phyloP scores from a whole-genome alignment of 2,797 vertebrate species.

The Enteromius trimaculatus region DNA sequence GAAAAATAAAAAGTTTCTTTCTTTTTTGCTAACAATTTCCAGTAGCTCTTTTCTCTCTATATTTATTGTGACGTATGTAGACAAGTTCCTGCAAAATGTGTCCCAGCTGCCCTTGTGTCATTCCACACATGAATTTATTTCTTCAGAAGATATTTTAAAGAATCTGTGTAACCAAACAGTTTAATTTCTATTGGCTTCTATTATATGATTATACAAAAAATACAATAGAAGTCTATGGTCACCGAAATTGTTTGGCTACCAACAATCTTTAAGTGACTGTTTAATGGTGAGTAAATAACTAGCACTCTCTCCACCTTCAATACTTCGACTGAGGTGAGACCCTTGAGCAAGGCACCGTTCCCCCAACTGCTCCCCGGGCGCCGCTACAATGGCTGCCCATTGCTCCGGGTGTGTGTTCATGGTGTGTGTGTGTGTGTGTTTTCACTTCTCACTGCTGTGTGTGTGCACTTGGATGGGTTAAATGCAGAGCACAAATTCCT shows the following conservation, averaged over 20 bases:
- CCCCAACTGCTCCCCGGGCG: no score
- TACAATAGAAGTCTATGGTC: background rate
- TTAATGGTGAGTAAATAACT: no score
- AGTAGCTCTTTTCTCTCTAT: background rate
- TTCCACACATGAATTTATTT: background rate
- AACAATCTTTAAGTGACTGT: background rate
- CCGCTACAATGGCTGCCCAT: no score
- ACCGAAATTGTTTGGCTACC: background rate
- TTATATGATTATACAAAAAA: background rate
- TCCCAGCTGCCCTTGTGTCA: background rate
- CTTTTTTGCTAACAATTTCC: background rate
- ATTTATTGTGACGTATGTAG: background rate
- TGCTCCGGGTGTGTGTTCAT: no score
- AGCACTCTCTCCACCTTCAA: no score
- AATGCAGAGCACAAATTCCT: no score
- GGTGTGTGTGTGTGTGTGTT: no score
- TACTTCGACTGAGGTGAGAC: no score
- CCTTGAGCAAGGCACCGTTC: no score
- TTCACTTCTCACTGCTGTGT: no score
- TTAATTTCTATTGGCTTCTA: background rate
- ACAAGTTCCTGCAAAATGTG: background rate
- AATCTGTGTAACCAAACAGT: background rate
- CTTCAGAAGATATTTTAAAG: background rate
- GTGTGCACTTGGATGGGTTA: no score
- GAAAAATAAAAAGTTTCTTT: background rate